Conservation (phyloP, 2,888 invertebrate species). For the Scaptomyza caliginosa region DNA sequence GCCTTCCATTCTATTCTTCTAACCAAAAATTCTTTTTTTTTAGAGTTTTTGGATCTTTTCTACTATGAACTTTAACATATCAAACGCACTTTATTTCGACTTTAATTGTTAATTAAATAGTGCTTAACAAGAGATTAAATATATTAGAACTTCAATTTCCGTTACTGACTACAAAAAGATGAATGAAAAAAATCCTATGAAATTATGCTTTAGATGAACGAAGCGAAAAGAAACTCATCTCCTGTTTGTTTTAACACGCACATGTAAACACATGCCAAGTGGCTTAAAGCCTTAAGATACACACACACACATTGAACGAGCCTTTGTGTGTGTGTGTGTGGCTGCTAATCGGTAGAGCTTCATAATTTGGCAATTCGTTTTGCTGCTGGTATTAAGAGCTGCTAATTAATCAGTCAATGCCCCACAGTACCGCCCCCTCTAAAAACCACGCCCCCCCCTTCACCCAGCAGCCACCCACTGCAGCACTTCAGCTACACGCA, state of each 20-base stretch:
- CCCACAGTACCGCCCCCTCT: slow-evolving; percentile 11
- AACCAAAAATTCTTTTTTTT: too few species aligned
- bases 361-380: slow-evolving; percentile 65
- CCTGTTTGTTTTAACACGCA: slow-evolving; percentile 37
- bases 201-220: background rate
- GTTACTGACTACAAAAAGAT: too few species aligned
- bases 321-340: background rate
- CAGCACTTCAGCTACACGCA: slow-evolving; percentile 4
- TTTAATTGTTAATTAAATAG: background rate
- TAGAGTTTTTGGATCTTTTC: too few species aligned
- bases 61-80: background rate
- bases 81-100: background rate
- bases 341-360: slow-evolving; percentile 28
- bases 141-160: background rate
- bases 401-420: slow-evolving; percentile 68
- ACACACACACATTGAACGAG: background rate
- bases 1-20: background rate
- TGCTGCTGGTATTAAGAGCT: slow-evolving; percentile 56
- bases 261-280: slow-evolving; percentile 56
- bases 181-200: background rate
- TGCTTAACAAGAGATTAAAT: background rate
- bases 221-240: slow-evolving; percentile 1
- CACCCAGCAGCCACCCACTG: background rate
- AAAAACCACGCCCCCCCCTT: background rate
- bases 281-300: slow-evolving; percentile 35